Evolutionary conservation across 2,113 vertebrate species (phyloP), one percentile per base, ranked within the genome.

Genomic region (Ceyx cyanopectus): DNA sequence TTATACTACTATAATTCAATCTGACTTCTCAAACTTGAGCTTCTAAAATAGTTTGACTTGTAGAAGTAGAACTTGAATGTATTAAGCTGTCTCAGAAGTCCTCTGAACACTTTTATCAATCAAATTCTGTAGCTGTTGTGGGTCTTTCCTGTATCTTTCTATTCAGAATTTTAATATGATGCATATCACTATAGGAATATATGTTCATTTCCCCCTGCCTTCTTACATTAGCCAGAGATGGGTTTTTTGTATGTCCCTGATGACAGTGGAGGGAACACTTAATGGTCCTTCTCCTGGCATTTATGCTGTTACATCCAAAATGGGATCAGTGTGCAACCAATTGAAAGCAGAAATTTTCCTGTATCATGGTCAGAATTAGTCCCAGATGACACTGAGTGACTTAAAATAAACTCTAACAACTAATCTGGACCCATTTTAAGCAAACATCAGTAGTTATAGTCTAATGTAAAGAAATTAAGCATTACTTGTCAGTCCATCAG

Each of bases 391-490:
- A 81, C 5, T 7, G 32, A 90, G 61, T n/a, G 40, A 90, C 53
- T 92, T 75, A 84, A 92, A 92, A 94, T 79, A 89, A 91, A 86
- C 40, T 46, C 26, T 74, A 70, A 90, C 56, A 91, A 90, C 73
- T 86, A 68, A 84, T 60, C 40, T 46, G 73, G 73, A 76, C 27
- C 68, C 20, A 19, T 61, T 90, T 68, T 65, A 93, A 72, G 53
- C n/a, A 61, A 93, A 85, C 12, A 41, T 1, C 5, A 3, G 24
- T 57, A 86, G 57, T 68, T 83, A 43, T 2, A 45, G n/a, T 32
- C 61, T 70, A 81, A 78, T 63, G 80, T 70, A 83, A 90, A 82
- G 62, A 93, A 93, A 90, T 88, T 67, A 91, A 87, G 37, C 79
- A 77, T 54, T 87, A 66, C 24, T 82, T 80, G 56, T 27, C n/a